Conservation (phyloP, 2,888 invertebrate species). For the Endotricha flammealis region DNA sequence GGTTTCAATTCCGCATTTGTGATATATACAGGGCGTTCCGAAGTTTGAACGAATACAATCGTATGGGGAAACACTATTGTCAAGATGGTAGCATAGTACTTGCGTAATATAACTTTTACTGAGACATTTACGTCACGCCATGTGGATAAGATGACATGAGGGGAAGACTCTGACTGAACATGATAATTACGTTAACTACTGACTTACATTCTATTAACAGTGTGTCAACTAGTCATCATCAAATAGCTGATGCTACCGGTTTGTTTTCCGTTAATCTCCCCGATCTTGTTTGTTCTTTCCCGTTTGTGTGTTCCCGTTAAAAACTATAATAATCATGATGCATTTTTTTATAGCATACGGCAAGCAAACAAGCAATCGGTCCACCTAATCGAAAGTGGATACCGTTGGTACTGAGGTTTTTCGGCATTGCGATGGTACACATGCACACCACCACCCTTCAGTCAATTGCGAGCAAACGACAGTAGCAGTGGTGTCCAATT, state of each 20-base stretch:
- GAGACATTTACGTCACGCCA: conserved; percentile 37
- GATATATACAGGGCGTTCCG: conserved; percentile 69
- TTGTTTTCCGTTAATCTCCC: neutral
- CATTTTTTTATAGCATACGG: too few relatives aligned
- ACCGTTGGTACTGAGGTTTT: too few relatives aligned
- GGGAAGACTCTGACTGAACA: conserved; percentile 33
- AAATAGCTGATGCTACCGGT: neutral
- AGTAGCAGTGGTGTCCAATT: too few relatives aligned
- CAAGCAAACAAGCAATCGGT: too few relatives aligned
- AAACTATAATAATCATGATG: too few relatives aligned
- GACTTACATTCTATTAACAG: conserved; percentile 6
- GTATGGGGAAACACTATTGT: conserved; percentile 69
- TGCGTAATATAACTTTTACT: conserved; percentile 49
- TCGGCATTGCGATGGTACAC: too few relatives aligned
- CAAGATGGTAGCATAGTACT: conserved; percentile 29
- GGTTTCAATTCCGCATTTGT: conserved; percentile 43
- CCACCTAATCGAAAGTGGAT: too few relatives aligned
- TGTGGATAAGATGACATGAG: conserved; percentile 40
- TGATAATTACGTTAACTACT: conserved; percentile 2
- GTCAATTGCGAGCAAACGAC: too few relatives aligned
- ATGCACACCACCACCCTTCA: too few relatives aligned
- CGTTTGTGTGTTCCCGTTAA: too few relatives aligned
- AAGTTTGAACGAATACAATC: conserved; percentile 58
- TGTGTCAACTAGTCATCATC: conserved; percentile 1
- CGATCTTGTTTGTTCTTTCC: neutral